These are phyloP conservation scores for Drosophila robusta DNA, from an alignment of 2,888 invertebrate genomes.

Conservation along the genomic window DNA sequence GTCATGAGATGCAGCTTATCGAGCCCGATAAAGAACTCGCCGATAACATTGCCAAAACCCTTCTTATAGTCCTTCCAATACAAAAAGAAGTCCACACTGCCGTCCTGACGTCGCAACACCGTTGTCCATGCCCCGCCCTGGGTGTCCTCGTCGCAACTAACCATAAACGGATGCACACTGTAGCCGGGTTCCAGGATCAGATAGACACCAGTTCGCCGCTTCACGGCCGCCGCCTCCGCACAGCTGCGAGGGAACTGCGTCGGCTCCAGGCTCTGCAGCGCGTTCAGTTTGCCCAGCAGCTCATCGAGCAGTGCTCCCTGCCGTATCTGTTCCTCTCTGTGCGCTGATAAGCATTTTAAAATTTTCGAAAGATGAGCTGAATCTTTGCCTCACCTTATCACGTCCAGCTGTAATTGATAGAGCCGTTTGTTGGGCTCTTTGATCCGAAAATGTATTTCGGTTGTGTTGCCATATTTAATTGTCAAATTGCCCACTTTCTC, in stretches of 20 bases:
- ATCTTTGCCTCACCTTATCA: constrained; percentile 10
- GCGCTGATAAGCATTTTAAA: not conserved
- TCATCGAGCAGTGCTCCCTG: constrained; percentile 23
- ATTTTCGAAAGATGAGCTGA: accelerated
- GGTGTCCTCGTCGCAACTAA: constrained; percentile 83
- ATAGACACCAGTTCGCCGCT: constrained; percentile 81
- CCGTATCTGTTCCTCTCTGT: constrained; percentile 19
- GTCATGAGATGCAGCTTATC: constrained; percentile 87
- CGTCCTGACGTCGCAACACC: constrained; percentile 88
- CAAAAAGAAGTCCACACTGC: constrained; percentile 88
- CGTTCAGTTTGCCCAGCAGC: constrained; percentile 4
- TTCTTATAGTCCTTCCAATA: constrained; percentile 88
- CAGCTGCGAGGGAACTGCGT: constrained; percentile 54
- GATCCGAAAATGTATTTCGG: constrained; percentile 22
- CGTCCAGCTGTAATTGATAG: constrained; percentile 5
- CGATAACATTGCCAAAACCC: constrained; percentile 88
- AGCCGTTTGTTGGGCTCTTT: constrained; percentile 5
- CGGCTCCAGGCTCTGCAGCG: constrained; percentile 1
- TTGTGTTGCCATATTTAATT: constrained; percentile 23
- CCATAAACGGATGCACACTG: constrained; percentile 87
- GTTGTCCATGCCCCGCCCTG: constrained; percentile 90
- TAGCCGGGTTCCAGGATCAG: constrained; percentile 84
- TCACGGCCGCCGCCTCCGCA: constrained; percentile 50
- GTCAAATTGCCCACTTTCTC: constrained; percentile 20
- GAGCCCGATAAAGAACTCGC: constrained; percentile 90